A percentile compares a stretch with the other conserved stretches of the same genome.
phyloP scores from a whole-genome alignment of 2,888 invertebrate genomes.

The Drosophila flavopinicola region DNA sequence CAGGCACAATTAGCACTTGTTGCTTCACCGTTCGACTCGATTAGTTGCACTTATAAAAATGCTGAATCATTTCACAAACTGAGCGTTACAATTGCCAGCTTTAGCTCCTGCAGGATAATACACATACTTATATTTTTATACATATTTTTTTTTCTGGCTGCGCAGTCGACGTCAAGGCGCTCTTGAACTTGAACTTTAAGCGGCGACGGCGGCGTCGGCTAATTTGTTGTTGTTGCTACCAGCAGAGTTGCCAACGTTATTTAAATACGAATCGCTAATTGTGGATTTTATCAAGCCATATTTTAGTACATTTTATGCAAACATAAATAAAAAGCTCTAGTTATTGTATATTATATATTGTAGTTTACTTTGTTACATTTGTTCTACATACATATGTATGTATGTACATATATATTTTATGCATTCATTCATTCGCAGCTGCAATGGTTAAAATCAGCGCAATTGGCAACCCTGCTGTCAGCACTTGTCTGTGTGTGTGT shows the following conservation, averaged over 20 bases:
- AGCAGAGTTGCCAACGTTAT: conserved; percentile 13
- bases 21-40: conserved; percentile 49
- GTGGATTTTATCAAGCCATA: background rate
- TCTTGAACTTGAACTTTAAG: conserved; percentile 79
- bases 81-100: conserved; percentile 20
- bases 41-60: conserved; percentile 61
- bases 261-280: background rate
- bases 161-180: conserved; percentile 34
- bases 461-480: conserved; percentile 47
- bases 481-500: conserved; percentile 18
- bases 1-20: conserved; percentile 53
- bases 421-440: conserved; percentile 1
- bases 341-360: background rate
- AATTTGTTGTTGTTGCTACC: conserved; percentile 27
- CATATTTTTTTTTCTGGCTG: conserved; percentile 1
- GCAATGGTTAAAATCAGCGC: conserved; percentile 22
- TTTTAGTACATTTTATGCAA: too few relatives aligned
- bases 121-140: too few relatives aligned
- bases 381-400: background rate
- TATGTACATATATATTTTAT: too few relatives aligned
- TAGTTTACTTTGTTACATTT: background rate
- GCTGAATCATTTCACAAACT: conserved; percentile 67
- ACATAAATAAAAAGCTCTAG: too few relatives aligned
- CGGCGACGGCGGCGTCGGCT: conserved; percentile 11
- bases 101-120: conserved; percentile 40